phyloP scores from a whole-genome alignment of 1,140 invertebrate genomes.

The Eriosoma lanigerum region DNA sequence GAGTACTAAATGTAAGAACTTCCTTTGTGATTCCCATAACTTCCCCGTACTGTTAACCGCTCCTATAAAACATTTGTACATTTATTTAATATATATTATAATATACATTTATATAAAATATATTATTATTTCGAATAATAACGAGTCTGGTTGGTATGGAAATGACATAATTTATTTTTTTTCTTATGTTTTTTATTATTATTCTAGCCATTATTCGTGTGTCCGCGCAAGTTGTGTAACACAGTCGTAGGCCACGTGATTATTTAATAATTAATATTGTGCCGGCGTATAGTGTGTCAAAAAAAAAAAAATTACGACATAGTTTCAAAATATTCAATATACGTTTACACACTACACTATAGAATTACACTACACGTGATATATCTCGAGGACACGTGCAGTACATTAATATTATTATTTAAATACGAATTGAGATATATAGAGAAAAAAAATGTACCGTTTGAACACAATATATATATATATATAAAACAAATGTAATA shows the following conservation, averaged over 20 bases:
- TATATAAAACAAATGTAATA: too few relatives aligned
- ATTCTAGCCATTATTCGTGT: slow-evolving; percentile 32
- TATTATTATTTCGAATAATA: slow-evolving; percentile 44
- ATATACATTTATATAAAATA: too few relatives aligned
- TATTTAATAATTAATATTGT: slow-evolving; percentile 52
- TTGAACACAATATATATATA: slow-evolving; percentile 15
- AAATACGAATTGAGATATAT: too few relatives aligned
- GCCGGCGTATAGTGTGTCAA: slow-evolving; percentile 41
- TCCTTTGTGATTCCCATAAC: slow-evolving; percentile 88
- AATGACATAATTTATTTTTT: slow-evolving; percentile 8
- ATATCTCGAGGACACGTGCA: slow-evolving; percentile 35
- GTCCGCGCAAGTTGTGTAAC: slow-evolving; percentile 31
- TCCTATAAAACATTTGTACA: slow-evolving; percentile 76
- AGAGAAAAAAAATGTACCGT: too few relatives aligned
- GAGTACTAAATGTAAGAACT: slow-evolving; percentile 85
- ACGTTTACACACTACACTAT: too few relatives aligned
- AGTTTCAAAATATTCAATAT: slow-evolving; percentile 46
- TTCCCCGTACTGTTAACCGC: slow-evolving; percentile 87
- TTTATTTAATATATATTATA: too few relatives aligned
- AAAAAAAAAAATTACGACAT: slow-evolving; percentile 44
- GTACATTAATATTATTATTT: background rate
- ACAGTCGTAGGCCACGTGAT: slow-evolving; percentile 35
- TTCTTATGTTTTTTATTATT: background rate
- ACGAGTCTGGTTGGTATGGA: slow-evolving; percentile 20
- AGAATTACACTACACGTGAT: background rate